phyloP scores from a whole-genome alignment of 2,888 invertebrate genomes.

The Temnothorax unifasciatus region DNA sequence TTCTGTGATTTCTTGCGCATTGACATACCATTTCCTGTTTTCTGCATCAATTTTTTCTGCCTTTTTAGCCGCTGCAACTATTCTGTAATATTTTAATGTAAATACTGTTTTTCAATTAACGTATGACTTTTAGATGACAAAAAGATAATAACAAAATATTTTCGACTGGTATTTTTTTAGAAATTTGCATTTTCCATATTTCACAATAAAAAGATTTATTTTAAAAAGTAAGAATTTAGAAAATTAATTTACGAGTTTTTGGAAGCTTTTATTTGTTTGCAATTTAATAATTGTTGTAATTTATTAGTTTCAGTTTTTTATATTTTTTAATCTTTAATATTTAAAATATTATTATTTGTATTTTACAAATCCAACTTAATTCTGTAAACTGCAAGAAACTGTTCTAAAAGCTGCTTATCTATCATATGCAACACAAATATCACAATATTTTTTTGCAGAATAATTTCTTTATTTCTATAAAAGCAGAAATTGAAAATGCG shows the following conservation, averaged over 20 bases:
- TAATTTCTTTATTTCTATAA: background rate
- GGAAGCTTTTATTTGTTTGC: background rate
- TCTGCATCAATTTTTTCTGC: too few species aligned
- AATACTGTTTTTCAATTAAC: slow-evolving; percentile 12
- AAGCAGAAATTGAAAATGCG: background rate
- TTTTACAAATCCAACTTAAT: background rate
- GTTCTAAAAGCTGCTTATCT: background rate
- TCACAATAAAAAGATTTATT: background rate
- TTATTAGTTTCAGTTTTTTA: background rate
- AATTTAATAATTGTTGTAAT: background rate
- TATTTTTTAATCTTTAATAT: background rate
- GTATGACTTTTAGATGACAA: background rate
- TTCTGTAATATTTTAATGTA: background rate
- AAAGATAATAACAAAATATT: background rate
- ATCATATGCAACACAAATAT: background rate
- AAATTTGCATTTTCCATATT: background rate
- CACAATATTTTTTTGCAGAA: background rate
- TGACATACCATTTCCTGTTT: background rate
- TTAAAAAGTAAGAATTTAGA: too few species aligned
- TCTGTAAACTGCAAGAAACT: background rate
- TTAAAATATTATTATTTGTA: background rate
- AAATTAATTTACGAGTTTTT: background rate
- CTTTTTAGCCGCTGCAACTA: background rate
- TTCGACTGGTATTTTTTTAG: background rate
- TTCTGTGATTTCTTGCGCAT: slow-evolving; percentile 11